Base-by-base conservation (phyloP, 2,888 invertebrate species). In the Ditula angustiorana region DNA sequence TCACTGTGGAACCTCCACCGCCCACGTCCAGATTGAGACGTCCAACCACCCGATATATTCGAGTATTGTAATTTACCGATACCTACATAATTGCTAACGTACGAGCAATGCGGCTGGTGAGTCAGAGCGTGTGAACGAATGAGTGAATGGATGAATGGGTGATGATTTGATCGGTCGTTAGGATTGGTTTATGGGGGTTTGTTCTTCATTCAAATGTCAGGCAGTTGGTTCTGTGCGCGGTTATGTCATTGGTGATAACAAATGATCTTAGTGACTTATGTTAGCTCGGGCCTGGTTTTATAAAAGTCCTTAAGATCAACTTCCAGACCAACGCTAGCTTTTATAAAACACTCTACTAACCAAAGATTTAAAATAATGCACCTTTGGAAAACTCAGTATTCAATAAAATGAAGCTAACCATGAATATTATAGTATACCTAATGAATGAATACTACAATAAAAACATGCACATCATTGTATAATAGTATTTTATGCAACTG, bases 41-140 rank as follows among this genome's bases (percentile, higher is more conserved):
- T 73, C 58, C 60, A 56, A 26, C 65, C 55, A 49, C 65, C 60
- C 52, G 30, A 60, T 41, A 44, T 41, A 44, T 47, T 37, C 69
- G 64, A 70, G 72, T 69, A 71, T 71, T 70, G 58, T 77, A 73
- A 75, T 75, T 72, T 73, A 71, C 52, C 67, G 65, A 61, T 61
- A 68, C 41, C 61, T 61, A 61, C 47, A 53, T 61, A 62, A 33
- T 67, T 65, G 59, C 52, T 33, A 19, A 24, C 44, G 23, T 16
- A 30, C 28, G 41, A 68, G 66, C 66, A 66, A 69, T 69, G 61
- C 56, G 53, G 50, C 19, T 59, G 64, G 66, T 68, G 68, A 68
- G 66, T 68, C 69, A 62, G 62, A 60, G 56, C 64, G 71, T 64
- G 66, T 64, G 67, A 70, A 67, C 50, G 69, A 69, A 56, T 61